Base-by-base conservation (phyloP, 2,113 vertebrate species). In the Cyanistes caeruleus region DNA sequence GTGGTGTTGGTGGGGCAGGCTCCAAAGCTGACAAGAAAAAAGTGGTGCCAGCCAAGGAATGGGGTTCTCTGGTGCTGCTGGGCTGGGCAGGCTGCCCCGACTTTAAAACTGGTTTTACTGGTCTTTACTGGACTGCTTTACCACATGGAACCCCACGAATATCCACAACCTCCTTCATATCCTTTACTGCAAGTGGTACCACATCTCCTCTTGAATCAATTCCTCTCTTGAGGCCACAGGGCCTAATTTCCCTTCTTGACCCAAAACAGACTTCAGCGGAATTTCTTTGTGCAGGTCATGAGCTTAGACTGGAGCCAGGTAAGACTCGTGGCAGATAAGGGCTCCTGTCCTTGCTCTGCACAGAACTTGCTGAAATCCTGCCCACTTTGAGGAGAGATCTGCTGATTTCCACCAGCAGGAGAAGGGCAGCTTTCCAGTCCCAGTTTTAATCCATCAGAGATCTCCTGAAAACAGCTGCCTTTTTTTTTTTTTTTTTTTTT, bases 391-490 rank as follows among this genome's bases (percentile, higher is more conserved):
- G 69, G 43, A 53, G 72, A 80, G 37, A 83, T 92, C 62, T 77
- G 62, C 85, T 93, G 58, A 69, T 91, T 76, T 76, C 30, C 44
- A 52, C 16, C 58, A 87, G 51, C 53, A 58, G 60, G 44, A 95
- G 78, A 89, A 72, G 23, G 59, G 82, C 68, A 87, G 33, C 24
- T 81, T 93, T 83, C 89, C 72, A 87, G 74, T 55, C 68, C 35
- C 3, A 13, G 43, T 77, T 94, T 89, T 51, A 76, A 87, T 55
- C 43, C 55, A 88, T 91, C 93, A 76, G 70, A 93, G 55, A 88
- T 83, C 89, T 94, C 93, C 84, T 96, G 59, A 33, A 94, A 95
- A 91, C 75, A 90, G 90, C 89, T 95, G 78, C 22, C 64, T 87
- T 77, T 63, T 48, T 67, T 93, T 91, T 76, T 0, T 37, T 83